Evolutionary conservation across 2,888 invertebrate species (phyloP).

Genomic region (Punctoribates punctum): DNA sequence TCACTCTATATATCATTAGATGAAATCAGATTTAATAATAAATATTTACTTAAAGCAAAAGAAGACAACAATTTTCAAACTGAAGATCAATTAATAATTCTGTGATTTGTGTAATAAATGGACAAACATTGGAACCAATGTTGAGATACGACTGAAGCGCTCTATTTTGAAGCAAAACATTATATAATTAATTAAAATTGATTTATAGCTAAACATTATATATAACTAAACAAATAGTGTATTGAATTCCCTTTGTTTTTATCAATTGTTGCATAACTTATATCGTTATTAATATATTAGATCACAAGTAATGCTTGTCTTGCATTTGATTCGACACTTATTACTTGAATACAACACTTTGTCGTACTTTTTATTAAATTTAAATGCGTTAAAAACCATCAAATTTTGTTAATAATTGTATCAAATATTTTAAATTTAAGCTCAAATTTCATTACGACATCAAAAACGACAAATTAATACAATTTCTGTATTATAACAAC

Average conservation of each 20-base stretch:
- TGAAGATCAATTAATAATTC: conserved; percentile 32
- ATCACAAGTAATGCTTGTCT: conserved; percentile 9
- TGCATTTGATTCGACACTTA: conserved; percentile 12
- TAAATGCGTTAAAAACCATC: conserved; percentile 19
- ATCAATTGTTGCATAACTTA: conserved; percentile 35
- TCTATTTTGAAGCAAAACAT: conserved; percentile 32
- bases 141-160: background rate
- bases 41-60: background rate
- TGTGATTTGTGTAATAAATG: conserved; percentile 36
- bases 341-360: background rate
- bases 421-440: conserved; percentile 35
- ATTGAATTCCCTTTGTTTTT: conserved; percentile 29
- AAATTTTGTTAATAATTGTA: conserved; percentile 37
- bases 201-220: conserved; percentile 12
- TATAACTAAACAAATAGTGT: background rate
- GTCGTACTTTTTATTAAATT: conserved; percentile 23
- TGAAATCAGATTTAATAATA: conserved; percentile 9
- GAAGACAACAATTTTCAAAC: conserved; percentile 12
- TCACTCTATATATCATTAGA: conserved; percentile 34
- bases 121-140: conserved; percentile 12
- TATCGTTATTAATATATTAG: conserved; percentile 30
- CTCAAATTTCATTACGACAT: conserved; percentile 3
- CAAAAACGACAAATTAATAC: background rate
- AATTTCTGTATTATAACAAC: conserved; percentile 7
- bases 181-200: conserved; percentile 8